These are phyloP conservation scores for Candoia aspera DNA, from an alignment of 2,113 vertebrate species.

Conservation along the genomic window DNA sequence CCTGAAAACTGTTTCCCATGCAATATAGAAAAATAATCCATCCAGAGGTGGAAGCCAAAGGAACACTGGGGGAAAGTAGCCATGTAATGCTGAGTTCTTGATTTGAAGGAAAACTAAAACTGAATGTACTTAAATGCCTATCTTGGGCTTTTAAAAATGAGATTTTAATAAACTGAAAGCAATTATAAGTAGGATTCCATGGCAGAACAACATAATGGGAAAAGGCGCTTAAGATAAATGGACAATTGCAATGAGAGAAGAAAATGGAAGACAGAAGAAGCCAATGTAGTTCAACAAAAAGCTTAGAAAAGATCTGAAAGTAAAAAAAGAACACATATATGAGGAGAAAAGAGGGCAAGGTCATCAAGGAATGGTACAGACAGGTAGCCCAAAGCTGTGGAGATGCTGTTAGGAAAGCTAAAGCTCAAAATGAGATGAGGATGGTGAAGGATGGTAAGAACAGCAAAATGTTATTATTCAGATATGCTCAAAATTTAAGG, in stretches of 20 bases:
- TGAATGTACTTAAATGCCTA: background rate
- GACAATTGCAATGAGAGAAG: background rate
- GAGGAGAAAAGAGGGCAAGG: background rate
- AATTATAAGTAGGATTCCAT: background rate
- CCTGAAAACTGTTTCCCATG: background rate
- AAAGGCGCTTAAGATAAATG: background rate
- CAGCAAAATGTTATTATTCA: background rate
- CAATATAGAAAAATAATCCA: background rate
- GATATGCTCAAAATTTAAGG: background rate
- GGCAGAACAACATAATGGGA: background rate
- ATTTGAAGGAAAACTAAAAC: background rate
- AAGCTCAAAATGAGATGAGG: background rate
- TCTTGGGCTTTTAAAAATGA: background rate
- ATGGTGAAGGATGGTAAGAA: background rate
- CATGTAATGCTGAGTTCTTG: background rate
- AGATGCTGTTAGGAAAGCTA: background rate
- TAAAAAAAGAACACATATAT: background rate
- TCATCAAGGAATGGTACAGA: background rate
- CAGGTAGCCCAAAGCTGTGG: background rate
- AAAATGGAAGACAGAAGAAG: background rate
- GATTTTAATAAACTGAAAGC: background rate
- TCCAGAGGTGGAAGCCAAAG: background rate
- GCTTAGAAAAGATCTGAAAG: background rate
- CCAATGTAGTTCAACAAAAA: background rate
- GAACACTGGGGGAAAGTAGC: background rate